Percentiles rank a stretch among this genome's conserved stretches.
Evolutionary conservation across 1,140 invertebrate species (phyloP).

Genomic region (Spodoptera frugiperda): DNA sequence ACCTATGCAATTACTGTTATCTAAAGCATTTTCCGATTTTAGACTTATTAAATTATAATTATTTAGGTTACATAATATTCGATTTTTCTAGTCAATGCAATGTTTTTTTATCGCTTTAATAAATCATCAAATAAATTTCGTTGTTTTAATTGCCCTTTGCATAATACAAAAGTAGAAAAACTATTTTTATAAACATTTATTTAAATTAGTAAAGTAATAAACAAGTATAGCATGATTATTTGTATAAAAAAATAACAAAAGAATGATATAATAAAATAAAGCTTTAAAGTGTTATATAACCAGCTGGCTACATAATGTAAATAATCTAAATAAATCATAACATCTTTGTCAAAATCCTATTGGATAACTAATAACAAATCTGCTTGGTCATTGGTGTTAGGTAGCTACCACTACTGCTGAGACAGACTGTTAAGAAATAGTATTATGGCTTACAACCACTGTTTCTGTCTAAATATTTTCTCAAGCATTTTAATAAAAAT

Average conservation of each 20-base stretch:
- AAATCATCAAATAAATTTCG: slow-evolving; percentile 58
- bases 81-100: slow-evolving; percentile 80
- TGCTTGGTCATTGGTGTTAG: slow-evolving; percentile 4
- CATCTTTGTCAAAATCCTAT: slow-evolving; percentile 3
- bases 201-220: slow-evolving; percentile 2
- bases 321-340: slow-evolving; percentile 11
- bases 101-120: slow-evolving; percentile 72
- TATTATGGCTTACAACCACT: neutral
- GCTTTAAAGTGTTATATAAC: slow-evolving; percentile 39
- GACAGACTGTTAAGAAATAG: neutral
- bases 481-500: neutral
- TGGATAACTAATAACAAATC: slow-evolving; percentile 1
- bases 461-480: neutral
- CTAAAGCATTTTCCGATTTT: slow-evolving; percentile 49
- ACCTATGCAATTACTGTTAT: slow-evolving; percentile 39
- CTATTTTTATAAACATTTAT: neutral
- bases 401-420: too few relatives aligned
- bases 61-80: slow-evolving; percentile 63
- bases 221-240: slow-evolving; percentile 21
- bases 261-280: slow-evolving; percentile 31
- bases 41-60: slow-evolving; percentile 51
- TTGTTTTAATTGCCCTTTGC: slow-evolving; percentile 32
- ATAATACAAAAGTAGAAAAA: neutral
- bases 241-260: slow-evolving; percentile 38
- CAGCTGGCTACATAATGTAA: slow-evolving; percentile 11